These are phyloP conservation scores for Macrosiphum euphorbiae DNA, from an alignment of 2,888 invertebrate genomes.

Conservation along the genomic window DNA sequence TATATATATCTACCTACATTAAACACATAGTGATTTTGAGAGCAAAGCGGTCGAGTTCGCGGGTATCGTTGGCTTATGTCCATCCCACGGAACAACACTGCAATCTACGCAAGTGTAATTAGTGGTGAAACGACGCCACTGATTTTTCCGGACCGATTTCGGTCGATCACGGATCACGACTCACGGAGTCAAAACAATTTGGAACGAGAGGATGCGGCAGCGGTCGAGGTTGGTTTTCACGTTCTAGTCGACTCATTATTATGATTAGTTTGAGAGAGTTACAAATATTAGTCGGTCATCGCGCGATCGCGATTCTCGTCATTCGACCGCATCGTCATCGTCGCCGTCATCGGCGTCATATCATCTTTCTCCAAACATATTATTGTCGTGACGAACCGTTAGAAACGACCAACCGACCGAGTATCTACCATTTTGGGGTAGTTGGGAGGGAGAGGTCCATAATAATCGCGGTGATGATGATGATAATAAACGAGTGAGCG, in stretches of 20 bases:
- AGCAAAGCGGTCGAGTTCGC: not conserved
- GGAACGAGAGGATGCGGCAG: not conserved
- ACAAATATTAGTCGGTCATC: conserved; percentile 23
- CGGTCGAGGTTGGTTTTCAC: not conserved
- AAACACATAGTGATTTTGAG: not conserved
- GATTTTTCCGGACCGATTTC: no score
- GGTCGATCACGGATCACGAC: not conserved
- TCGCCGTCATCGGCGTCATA: not conserved
- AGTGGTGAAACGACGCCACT: not conserved
- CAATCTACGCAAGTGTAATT: not conserved
- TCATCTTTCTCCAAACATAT: not conserved
- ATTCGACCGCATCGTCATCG: not conserved
- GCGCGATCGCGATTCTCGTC: not conserved
- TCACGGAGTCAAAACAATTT: not conserved
- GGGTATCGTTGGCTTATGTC: not conserved
- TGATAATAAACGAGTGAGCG: not conserved
- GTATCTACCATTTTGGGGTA: not conserved
- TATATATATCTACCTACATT: no score
- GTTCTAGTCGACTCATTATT: conserved; percentile 3
- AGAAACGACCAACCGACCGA: not conserved
- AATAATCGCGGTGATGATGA: not conserved
- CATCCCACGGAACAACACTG: not conserved
- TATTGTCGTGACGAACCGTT: not conserved
- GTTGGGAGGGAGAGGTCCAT: not conserved
- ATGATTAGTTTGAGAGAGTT: conserved; percentile 21